Percentiles rank a stretch among this genome's conserved stretches.
Conservation (phyloP, 2,113 vertebrate genomes). For the Australoheros scitulus region DNA sequence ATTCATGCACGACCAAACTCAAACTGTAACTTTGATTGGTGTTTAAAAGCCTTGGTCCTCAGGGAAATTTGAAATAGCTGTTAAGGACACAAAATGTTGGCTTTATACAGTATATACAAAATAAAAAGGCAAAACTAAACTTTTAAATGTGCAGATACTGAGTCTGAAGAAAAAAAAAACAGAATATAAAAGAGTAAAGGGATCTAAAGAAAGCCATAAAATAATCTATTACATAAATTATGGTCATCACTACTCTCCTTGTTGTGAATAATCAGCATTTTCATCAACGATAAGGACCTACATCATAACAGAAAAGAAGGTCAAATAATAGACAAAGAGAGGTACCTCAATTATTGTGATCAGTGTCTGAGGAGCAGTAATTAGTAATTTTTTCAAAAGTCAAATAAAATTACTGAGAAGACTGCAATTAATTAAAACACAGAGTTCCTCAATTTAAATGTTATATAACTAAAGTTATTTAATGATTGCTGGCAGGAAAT, state of each 20-base stretch:
- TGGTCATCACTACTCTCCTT: background rate
- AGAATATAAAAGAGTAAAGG: background rate
- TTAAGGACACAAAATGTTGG: background rate
- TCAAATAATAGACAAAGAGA: background rate
- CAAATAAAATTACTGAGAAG: background rate
- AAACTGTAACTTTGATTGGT: background rate
- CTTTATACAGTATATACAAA: background rate
- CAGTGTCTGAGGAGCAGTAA: slow-evolving; percentile 1
- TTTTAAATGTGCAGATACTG: background rate
- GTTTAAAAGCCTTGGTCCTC: background rate
- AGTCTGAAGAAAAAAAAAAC: background rate
- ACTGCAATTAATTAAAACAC: background rate
- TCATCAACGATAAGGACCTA: background rate
- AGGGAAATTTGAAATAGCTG: slow-evolving; percentile 13
- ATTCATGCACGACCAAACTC: background rate
- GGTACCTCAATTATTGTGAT: background rate
- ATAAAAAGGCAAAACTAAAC: background rate
- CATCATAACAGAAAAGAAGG: background rate
- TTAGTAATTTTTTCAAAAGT: background rate
- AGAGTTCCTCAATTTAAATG: background rate
- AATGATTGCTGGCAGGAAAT: background rate
- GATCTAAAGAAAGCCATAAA: background rate
- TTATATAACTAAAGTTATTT: background rate
- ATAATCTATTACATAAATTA: background rate
- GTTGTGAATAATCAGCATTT: background rate